Conservation (phyloP, 1,140 invertebrate species). For the Doryteuthis pealeii region DNA sequence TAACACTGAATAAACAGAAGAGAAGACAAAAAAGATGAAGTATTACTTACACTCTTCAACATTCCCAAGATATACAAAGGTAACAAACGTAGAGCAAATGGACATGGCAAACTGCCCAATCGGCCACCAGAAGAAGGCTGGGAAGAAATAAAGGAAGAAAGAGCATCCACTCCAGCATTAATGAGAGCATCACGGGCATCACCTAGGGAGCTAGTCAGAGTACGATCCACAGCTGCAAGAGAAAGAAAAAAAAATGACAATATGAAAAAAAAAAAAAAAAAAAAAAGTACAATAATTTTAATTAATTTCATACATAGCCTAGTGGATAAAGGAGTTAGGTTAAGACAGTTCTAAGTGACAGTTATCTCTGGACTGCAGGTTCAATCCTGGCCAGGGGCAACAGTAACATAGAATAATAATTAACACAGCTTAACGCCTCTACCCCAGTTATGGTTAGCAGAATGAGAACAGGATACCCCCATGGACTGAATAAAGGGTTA, state of each 20-base stretch:
- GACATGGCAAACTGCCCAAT: conserved; percentile 71
- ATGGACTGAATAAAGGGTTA: too few relatives aligned
- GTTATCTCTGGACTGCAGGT: too few relatives aligned
- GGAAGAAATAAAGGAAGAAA: conserved; percentile 75
- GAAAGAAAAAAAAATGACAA: neutral
- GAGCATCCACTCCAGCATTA: conserved; percentile 89
- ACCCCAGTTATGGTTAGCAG: too few relatives aligned
- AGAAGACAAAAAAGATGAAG: too few relatives aligned
- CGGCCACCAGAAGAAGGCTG: conserved; percentile 66
- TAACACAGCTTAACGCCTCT: too few relatives aligned
- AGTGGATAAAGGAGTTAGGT: too few relatives aligned
- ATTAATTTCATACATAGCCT: neutral
- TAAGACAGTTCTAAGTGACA: too few relatives aligned
- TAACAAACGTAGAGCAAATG: conserved; percentile 75
- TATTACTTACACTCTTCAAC: conserved; percentile 84
- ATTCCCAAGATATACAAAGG: conserved; percentile 89
- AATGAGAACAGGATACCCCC: too few relatives aligned
- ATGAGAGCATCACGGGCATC: conserved; percentile 96
- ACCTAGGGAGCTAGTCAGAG: conserved; percentile 77
- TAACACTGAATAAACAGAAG: too few relatives aligned
- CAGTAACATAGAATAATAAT: too few relatives aligned
- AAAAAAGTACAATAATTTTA: neutral
- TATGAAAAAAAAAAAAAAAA: too few relatives aligned
- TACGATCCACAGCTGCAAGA: conserved; percentile 83
- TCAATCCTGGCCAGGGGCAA: too few relatives aligned